Evolutionary conservation across 2,797 vertebrate genomes (phyloP), one percentile per base, ranked within the genome.

Genomic region (Sylvilagus floridanus): DNA sequence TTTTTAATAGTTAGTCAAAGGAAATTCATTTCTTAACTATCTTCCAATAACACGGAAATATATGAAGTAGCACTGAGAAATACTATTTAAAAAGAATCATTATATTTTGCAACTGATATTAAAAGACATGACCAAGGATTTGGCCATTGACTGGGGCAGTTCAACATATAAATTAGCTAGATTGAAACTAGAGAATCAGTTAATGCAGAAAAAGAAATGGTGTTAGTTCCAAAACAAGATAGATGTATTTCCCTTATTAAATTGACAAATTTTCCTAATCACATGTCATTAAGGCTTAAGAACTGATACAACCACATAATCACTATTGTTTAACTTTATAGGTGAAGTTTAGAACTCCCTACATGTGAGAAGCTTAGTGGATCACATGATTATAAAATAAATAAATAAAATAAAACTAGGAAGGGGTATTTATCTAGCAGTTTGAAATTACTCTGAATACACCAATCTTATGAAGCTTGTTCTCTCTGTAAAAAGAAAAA

Each of bases 171-270:
- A 92, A 93, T 68, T 54, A 4, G n/a, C 35, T 81, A 50, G 0
- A 28, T 95, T n/a, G 50, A 91, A 92, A 91, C 24, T 90, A 42
- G 28, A 76, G 52, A 24, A 50, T 87, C 19, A 72, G 8, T 84
- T 82, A 87, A 86, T 65, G 17, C 13, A 84, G 24, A 24, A 68
- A 60, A 90, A 76, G 1, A 1, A 84, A 54, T 24, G 57, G 5
- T 47, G 60, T 60, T 7, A 76, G 52, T 37, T 93, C n/a, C 77
- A 26, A 3, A 71, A 66, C 4, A 84, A 16, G 8, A 47, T 7
- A 63, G 4, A 52, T 72, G 79, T 1, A 28, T 84, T 71, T 93
- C 24, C 42, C 13, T 71, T 89, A 89, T 78, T 9, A 85, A 79
- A 88, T 72, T 89, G 28, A 47, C 37, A 66, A 94, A 47, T 73